Evolutionary conservation across 2,113 vertebrate genomes (phyloP).

Genomic region (Pluvianellus socialis): DNA sequence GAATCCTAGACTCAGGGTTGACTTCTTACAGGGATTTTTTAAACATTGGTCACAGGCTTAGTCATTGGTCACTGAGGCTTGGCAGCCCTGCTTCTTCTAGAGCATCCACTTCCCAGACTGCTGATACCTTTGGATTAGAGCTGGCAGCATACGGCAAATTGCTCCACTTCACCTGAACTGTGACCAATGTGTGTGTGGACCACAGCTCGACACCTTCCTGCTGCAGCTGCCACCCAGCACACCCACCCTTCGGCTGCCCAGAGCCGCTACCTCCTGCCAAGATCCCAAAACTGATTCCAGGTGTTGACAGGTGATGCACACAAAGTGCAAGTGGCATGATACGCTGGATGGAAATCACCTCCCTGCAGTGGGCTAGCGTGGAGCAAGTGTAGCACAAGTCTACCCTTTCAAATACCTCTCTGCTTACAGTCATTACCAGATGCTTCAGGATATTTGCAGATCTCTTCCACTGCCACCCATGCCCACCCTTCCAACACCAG

Average conservation of each 20-base stretch:
- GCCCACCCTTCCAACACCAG: neutral
- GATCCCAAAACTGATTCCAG: neutral
- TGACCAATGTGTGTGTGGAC: neutral
- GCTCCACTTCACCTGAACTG: neutral
- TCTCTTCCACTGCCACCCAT: neutral
- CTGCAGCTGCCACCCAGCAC: neutral
- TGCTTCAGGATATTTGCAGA: neutral
- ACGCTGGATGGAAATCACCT: neutral
- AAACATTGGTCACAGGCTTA: neutral
- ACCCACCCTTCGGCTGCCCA: neutral
- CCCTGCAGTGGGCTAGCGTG: neutral
- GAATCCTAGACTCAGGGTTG: neutral
- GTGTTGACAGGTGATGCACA: neutral
- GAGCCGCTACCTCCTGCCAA: neutral
- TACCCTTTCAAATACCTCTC: neutral
- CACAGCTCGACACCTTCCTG: neutral
- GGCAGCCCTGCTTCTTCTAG: neutral
- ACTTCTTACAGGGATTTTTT: neutral
- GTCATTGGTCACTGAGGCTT: neutral
- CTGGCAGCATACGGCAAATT: neutral
- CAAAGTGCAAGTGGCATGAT: neutral
- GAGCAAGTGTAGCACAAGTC: neutral
- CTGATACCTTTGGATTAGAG: neutral
- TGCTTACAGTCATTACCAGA: neutral
- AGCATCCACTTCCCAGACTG: neutral